Percentiles rank a stretch among this genome's conserved stretches.
Conservation (phyloP, 64 coral and sea anemone species). For the Catalaphyllia jardinei region DNA sequence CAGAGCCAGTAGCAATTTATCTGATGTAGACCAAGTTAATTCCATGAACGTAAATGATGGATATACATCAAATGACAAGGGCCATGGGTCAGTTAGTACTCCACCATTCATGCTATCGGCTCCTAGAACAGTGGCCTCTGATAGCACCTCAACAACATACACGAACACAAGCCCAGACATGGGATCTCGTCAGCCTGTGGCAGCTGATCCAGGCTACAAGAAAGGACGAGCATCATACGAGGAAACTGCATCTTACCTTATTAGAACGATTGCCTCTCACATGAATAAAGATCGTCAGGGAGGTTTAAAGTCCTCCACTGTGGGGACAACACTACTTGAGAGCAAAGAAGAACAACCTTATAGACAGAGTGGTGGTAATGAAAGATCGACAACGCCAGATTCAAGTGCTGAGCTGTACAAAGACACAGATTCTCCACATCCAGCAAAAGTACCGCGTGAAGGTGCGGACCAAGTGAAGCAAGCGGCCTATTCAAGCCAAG, state of each 20-base stretch:
- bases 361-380: conserved; percentile 1
- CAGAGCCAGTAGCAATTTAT: conserved; percentile 1
- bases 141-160: conserved; percentile 77
- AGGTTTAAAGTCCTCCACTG: conserved; percentile 70
- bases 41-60: not conserved
- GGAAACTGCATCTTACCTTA: conserved; percentile 62
- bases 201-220: conserved; percentile 45
- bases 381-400: not conserved
- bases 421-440: not conserved
- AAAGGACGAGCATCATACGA: conserved; percentile 28
- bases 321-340: conserved; percentile 77
- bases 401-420: conserved; percentile 19
- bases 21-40: conserved; percentile 9
- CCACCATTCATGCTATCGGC: conserved; percentile 74
- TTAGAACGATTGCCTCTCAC: conserved; percentile 55
- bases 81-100: conserved; percentile 12
- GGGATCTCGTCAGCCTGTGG: conserved; percentile 80
- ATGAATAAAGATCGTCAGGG: conserved; percentile 46
- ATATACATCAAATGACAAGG: not conserved
- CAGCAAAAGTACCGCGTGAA: conserved; percentile 44
- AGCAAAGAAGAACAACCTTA: conserved; percentile 34
- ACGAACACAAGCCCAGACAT: conserved; percentile 72
- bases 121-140: conserved; percentile 67
- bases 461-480: not conserved
- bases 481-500: conserved; percentile 25